phyloP scores from a whole-genome alignment of 2,888 invertebrate genomes.

The Drosophila neotestacea region DNA sequence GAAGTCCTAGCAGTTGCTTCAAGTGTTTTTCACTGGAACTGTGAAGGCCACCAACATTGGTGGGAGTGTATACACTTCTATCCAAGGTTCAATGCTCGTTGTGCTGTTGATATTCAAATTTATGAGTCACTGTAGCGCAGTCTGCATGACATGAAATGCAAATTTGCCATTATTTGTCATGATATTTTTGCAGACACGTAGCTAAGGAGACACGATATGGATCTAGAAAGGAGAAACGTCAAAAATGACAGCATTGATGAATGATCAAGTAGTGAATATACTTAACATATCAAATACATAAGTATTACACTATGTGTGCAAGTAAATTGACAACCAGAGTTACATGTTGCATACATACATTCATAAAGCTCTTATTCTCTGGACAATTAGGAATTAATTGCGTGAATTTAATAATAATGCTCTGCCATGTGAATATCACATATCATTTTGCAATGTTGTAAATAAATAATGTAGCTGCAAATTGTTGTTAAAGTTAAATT shows the following conservation, averaged over 20 bases:
- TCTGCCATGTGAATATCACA: slow-evolving; percentile 41
- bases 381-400: slow-evolving; percentile 41
- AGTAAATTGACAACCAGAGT: background rate
- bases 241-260: slow-evolving; percentile 45
- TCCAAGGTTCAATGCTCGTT: slow-evolving; percentile 60
- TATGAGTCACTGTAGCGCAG: slow-evolving; percentile 55
- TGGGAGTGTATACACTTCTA: slow-evolving; percentile 28
- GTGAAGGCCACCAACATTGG: slow-evolving; percentile 11
- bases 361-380: slow-evolving; percentile 5
- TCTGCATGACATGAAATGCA: slow-evolving; percentile 65
- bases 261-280: slow-evolving; percentile 24
- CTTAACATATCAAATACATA: slow-evolving; percentile 14
- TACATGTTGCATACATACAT: background rate
- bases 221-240: slow-evolving; percentile 44
- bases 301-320: background rate
- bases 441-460: slow-evolving; percentile 45
- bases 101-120: slow-evolving; percentile 64
- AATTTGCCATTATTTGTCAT: slow-evolving; percentile 75
- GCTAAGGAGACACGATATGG: slow-evolving; percentile 28
- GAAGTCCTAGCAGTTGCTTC: slow-evolving; percentile 34
- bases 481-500: slow-evolving; percentile 69
- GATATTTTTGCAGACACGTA: slow-evolving; percentile 59
- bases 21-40: slow-evolving; percentile 54
- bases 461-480: slow-evolving; percentile 52
- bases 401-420: slow-evolving; percentile 22